Base-by-base conservation (phyloP, 2,888 invertebrate species). In the Trisateles emortualis region DNA sequence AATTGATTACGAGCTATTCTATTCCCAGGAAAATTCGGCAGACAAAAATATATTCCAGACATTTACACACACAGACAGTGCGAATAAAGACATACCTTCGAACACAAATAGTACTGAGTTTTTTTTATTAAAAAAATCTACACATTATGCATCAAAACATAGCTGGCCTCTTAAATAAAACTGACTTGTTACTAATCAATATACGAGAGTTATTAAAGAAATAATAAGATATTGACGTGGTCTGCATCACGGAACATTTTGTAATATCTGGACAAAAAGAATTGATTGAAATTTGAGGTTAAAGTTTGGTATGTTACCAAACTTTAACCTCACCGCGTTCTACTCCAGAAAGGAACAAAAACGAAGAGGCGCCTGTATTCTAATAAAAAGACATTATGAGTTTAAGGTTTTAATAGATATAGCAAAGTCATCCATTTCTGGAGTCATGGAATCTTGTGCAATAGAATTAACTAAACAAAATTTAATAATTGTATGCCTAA, bases 91-190 rank as follows among this genome's bases (percentile, higher is more conserved):
- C 3, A 32, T 6, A 32, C 2, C 30, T n/a, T 10, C 2, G 30
- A 32, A 2, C 2, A n/a, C 10, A n/a, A 10, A 8, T 19, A 6
- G 10, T 6, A 11, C 6, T 4, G n/a, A 24, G 8, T 14, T 44
- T 44, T 44, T 35, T 43, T 19, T 16, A 14, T 29, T 3, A 14
- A 22, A 16, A 41, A 9, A 1, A 41, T 29, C 8, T 41, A 5
- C 10, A 22, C 13, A 14, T 43, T 1, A 2, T 43, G 4, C 42
- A 43, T 19, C 42, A 43, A 32, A 43, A 43, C 13, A 43, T 43
- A 14, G 42, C 41, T 1, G 41, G 41, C 14, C 3, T 41, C 2
- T 9, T 14, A 29, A 11, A 41, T 16, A 41, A 41, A 11, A 2
- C 19, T 17, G 32, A 43, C 11, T 1, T 19, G 10, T 19, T 43